Percentiles rank a stretch among this genome's conserved stretches.
These are phyloP conservation scores for Polia nebulosa DNA, from an alignment of 2,888 invertebrate genomes.

Conservation along the genomic window DNA sequence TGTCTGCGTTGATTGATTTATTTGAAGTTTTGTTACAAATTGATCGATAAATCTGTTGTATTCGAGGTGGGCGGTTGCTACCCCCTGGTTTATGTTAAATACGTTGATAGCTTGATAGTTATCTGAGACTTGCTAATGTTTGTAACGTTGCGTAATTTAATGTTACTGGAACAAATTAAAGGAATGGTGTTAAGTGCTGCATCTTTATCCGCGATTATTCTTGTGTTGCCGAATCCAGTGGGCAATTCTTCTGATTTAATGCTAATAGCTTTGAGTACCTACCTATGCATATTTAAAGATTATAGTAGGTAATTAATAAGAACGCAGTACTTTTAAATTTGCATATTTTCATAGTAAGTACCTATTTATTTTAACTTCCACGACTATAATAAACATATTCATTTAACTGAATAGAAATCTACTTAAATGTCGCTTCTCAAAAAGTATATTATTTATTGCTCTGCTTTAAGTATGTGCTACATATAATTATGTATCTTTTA, in stretches of 20 bases:
- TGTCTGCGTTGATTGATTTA: slow-evolving; percentile 87
- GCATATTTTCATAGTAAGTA: no score
- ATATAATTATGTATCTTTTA: no score
- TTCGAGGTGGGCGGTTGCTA: slow-evolving; percentile 79
- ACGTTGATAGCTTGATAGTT: slow-evolving; percentile 74
- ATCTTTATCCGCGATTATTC: slow-evolving; percentile 15
- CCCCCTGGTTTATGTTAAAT: slow-evolving; percentile 60
- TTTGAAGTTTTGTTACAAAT: slow-evolving; percentile 82
- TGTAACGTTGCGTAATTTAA: slow-evolving; percentile 39
- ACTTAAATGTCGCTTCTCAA: no score
- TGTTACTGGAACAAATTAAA: slow-evolving; percentile 9
- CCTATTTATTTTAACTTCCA: no score
- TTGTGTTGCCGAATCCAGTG: not conserved
- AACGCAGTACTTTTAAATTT: not conserved
- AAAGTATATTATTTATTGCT: no score
- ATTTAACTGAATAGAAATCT: no score
- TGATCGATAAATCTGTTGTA: slow-evolving; percentile 77
- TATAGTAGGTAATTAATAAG: not conserved
- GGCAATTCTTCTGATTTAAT: not conserved
- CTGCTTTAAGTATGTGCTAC: no score
- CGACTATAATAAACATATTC: no score
- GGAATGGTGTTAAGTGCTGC: slow-evolving; percentile 4
- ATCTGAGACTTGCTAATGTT: slow-evolving; percentile 50
- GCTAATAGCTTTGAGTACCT: not conserved
- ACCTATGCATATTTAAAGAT: no score